Conservation (phyloP, 2,113 vertebrate species). For the Chaetodon trifascialis region DNA sequence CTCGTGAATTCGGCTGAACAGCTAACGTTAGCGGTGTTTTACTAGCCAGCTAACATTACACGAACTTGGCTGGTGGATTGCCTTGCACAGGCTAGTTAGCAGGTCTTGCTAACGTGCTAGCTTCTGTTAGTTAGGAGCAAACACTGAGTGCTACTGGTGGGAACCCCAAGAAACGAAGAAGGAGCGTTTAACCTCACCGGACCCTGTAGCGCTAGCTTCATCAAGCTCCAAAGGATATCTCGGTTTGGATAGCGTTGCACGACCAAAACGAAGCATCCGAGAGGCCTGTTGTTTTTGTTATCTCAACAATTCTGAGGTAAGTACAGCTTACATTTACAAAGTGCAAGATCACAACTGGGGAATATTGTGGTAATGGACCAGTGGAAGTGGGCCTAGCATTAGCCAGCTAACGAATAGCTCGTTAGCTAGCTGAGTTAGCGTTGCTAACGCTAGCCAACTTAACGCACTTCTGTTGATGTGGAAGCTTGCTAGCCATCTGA, state of each 20-base stretch:
- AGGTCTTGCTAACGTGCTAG: constrained; percentile 69
- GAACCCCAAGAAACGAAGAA: constrained; percentile 49
- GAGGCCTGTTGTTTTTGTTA: constrained; percentile 37
- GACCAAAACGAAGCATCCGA: constrained; percentile 25
- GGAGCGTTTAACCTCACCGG: constrained; percentile 39
- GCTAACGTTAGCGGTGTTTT: constrained; percentile 66
- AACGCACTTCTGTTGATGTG: constrained; percentile 37
- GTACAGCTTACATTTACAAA: constrained; percentile 1
- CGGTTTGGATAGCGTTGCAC: constrained; percentile 30
- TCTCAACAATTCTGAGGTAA: constrained; percentile 67
- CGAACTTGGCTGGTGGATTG: constrained; percentile 48
- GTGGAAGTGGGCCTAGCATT: constrained; percentile 70
- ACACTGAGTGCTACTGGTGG: constrained; percentile 51
- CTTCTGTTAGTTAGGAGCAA: constrained; percentile 53
- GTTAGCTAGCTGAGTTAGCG: constrained; percentile 59
- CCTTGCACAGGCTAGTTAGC: constrained; percentile 70
- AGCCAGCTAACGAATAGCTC: constrained; percentile 58
- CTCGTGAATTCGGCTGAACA: constrained; percentile 48
- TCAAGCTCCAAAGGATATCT: constrained; percentile 32
- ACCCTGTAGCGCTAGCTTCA: constrained; percentile 38
- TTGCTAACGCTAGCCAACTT: constrained; percentile 48
- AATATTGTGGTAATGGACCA: constrained; percentile 15
- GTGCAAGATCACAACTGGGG: constrained; percentile 11
- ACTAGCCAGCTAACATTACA: constrained; percentile 63
- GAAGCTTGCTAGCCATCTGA: constrained; percentile 10